Conservation (phyloP, 2,797 vertebrate genomes). For the Acropternis orthonyx region DNA sequence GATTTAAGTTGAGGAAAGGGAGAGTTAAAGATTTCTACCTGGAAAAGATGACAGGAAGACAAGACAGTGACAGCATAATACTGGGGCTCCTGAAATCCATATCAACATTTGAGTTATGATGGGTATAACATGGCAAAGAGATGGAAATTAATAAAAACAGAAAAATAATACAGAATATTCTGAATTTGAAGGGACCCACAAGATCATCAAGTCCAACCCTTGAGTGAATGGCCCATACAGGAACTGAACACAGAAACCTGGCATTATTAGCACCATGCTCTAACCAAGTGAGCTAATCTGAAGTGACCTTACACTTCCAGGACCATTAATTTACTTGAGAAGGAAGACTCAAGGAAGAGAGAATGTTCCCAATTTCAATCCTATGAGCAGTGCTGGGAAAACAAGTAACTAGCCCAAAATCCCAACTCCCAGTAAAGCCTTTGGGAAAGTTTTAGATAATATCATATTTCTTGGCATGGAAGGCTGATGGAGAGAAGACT, state of each 20-base stretch:
- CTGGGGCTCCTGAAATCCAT: not conserved
- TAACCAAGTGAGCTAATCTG: not conserved
- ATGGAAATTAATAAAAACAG: not conserved
- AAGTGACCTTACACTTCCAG: not conserved
- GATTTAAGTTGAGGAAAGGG: not conserved
- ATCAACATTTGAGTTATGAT: not conserved
- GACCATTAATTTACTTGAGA: not conserved
- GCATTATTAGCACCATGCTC: not conserved
- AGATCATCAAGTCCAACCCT: not conserved
- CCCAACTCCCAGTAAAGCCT: not conserved
- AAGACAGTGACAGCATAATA: not conserved
- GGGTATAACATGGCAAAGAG: not conserved
- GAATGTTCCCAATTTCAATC: not conserved
- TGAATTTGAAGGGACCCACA: not conserved
- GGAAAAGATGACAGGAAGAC: not conserved
- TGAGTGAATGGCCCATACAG: not conserved
- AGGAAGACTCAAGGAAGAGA: not conserved
- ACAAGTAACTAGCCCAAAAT: not conserved
- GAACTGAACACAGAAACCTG: not conserved
- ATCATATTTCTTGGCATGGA: not conserved
- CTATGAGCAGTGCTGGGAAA: not conserved
- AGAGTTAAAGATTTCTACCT: not conserved
- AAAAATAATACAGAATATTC: not conserved
- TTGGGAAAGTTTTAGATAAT: not conserved
- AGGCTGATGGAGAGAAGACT: not conserved